These are phyloP conservation scores for Meteorus cinctellus DNA, from an alignment of 2,888 invertebrate genomes.

Conservation along the genomic window DNA sequence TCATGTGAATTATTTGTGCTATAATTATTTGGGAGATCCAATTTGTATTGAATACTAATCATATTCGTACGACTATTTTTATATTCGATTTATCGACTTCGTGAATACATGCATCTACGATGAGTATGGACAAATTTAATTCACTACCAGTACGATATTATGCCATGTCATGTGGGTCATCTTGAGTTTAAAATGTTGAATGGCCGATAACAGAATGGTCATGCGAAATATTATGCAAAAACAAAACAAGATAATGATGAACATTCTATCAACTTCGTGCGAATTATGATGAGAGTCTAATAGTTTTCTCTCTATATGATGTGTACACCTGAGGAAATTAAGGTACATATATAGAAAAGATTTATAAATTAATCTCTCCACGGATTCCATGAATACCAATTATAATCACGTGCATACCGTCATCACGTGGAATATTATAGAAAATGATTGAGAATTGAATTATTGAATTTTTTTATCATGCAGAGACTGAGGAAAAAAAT, in stretches of 20 bases:
- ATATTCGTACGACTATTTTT: not conserved
- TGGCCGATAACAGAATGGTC: not conserved
- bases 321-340: conserved; percentile 75
- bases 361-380: not conserved
- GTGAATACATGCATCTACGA: conserved; percentile 1
- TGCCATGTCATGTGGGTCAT: not conserved
- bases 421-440: too few species aligned
- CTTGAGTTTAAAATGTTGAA: not conserved
- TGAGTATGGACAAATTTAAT: conserved; percentile 3
- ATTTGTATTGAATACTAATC: not conserved
- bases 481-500: too few species aligned
- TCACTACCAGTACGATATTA: not conserved
- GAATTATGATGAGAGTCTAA: conserved; percentile 26
- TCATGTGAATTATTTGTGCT: not conserved
- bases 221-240: not conserved
- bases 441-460: not conserved
- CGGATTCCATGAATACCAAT: not conserved
- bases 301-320: conserved; percentile 57
- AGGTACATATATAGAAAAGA: conserved; percentile 67
- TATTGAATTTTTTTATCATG: too few species aligned
- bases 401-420: too few species aligned
- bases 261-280: not conserved
- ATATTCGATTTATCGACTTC: not conserved
- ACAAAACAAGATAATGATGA: conserved; percentile 17
- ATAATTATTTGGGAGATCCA: not conserved